Evolutionary conservation across 2,113 vertebrate species (phyloP), one percentile per base, ranked within the genome.

Genomic region (Aldabrachelys gigantea): DNA sequence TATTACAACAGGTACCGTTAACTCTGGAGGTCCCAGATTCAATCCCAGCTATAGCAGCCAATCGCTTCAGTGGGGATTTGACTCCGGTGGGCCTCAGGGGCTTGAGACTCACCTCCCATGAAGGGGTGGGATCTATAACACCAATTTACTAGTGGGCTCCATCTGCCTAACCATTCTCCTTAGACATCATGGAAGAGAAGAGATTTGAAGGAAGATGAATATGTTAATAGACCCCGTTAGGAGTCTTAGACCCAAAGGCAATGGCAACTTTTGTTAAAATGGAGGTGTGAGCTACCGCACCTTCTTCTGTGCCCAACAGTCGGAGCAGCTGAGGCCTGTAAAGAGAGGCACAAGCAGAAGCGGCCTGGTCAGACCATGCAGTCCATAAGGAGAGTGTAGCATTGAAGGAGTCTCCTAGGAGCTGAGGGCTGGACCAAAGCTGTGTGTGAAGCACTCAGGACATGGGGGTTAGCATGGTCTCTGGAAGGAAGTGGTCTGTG

Each of bases 231-330:
- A 65, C 27, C 62, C 62, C 16, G n/a, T 3, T 65, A 31, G 31
- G 35, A n/a, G 31, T 19, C 31, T 65, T 65, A n/a, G 62, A 19
- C 16, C 35, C 62, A 65, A 65, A 65, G 27, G 31, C 59, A 65
- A 19, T 19, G 14, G 29, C 69, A 47, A 65, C 24, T 85, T 7
- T 17, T 49, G 8, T 44, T 50, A 47, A 0, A 0, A 52, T 4
- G 1, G 13, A 90, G 29, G 50, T 44, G 16, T 52, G 47, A 90
- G 29, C 12, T 47, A 1, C 0, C 41, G 75, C 2, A 0, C 0
- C 1, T 24, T 44, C 54, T 53, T 35, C 22, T 52, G 50, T 35
- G 50, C 19, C 29, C 29, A 50, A 17, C 78, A 31, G 12, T 14
- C 5, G 14, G 49, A 22, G 49, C 50, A 80, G 31, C 24, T n/a